phyloP scores from a whole-genome alignment of 2,888 invertebrate species.

The Frankliniella fusca region DNA sequence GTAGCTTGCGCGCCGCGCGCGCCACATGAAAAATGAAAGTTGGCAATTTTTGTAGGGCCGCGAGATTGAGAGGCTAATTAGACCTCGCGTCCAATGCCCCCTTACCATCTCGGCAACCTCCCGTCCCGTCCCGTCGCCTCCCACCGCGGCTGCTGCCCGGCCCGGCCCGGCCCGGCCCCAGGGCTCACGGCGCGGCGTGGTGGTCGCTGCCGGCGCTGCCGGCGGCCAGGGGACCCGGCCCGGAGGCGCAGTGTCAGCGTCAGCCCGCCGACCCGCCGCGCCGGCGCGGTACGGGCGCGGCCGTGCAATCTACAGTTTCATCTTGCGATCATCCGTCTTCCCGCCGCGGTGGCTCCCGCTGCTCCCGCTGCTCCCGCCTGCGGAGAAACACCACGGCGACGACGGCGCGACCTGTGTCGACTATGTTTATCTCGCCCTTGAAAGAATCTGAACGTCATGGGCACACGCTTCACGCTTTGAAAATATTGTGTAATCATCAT shows the following conservation, averaged over 20 bases:
- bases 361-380: too few species aligned
- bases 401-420: too few species aligned
- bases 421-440: too few species aligned
- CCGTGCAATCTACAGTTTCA: not conserved
- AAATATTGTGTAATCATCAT: too few species aligned
- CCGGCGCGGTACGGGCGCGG: too few species aligned
- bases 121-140: not conserved
- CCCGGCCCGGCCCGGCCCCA: not conserved
- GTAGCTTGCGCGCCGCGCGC: not conserved
- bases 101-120: too few species aligned
- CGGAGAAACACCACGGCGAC: not conserved
- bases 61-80: constrained; percentile 10
- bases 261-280: too few species aligned
- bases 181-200: not conserved
- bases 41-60: not conserved
- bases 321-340: constrained; percentile 5
- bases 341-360: too few species aligned
- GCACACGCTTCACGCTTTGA: too few species aligned
- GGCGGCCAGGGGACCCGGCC: too few species aligned
- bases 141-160: not conserved
- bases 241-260: too few species aligned
- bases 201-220: not conserved
- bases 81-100: not conserved
- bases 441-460: too few species aligned
- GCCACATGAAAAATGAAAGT: constrained; percentile 16